Base-by-base conservation (phyloP, 2,797 vertebrate species). In the Coilia nasus region DNA sequence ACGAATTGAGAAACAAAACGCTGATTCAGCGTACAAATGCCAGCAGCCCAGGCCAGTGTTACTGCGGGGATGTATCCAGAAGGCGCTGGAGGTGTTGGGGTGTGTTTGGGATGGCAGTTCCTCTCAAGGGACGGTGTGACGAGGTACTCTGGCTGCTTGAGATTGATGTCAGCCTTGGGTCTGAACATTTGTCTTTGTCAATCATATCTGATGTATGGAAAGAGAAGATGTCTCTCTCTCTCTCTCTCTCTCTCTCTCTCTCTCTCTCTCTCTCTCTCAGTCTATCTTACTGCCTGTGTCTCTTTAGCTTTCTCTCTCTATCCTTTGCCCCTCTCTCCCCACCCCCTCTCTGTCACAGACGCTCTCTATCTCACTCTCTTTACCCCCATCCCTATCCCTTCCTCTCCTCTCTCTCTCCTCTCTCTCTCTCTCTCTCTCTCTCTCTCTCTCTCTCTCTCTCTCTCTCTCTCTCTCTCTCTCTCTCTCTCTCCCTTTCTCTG, bases 181-280 rank as follows among this genome's bases (percentile, higher is more conserved):
- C 90, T 71, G 85, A 86, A 85, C 93, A 87, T 92, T 83, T 92
- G 94, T 91, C 85, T 89, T 90, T 86, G 25, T 94, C 92, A 93
- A 88, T 96, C 93, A 91, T 89, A 89, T 95, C 94, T 94, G 93
- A 92, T 91, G 90, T 92, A 89, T 86, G 88, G 91, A 85, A 6
- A n/a, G 50, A n/a, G 80, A 9, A 50, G 44, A 21, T 15, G n/a
- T 25, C 67, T 75, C 23, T 75, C 67, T 75, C 23, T 31, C 25
- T 75, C 9, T 17, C 4, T 31, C 7, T 75, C 67, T 75, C 67
- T 17, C 31, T 3, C 6, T 59, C 57, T 57, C 56, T 19, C 3
- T 57, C 56, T 57, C 17, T 59, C 2, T 0, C 57, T 3, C 10
- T 21, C 57, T 59, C 57, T 59, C 15, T 59, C 15, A 54, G 50